These are phyloP conservation scores for Astatotilapia flaviijosephi DNA, from an alignment of 2,113 vertebrate species.

Conservation along the genomic window DNA sequence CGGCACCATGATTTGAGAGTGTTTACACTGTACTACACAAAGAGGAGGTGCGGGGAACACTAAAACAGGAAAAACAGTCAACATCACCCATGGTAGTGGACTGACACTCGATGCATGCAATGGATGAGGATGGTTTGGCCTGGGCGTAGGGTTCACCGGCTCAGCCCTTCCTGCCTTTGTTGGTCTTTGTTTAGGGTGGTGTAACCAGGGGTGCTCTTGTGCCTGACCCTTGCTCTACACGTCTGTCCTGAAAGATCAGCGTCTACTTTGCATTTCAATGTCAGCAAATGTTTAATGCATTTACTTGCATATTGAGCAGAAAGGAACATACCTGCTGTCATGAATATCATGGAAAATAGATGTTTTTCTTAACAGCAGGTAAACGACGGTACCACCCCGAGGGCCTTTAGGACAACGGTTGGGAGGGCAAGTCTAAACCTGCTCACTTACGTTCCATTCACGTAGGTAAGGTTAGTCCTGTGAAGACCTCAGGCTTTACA, in stretches of 20 bases:
- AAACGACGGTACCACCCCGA: slow-evolving; percentile 12
- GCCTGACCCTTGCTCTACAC: slow-evolving; percentile 26
- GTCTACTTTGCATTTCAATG: not conserved
- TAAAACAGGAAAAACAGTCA: slow-evolving; percentile 47
- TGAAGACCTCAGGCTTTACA: not conserved
- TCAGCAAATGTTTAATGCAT: not conserved
- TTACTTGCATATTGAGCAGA: slow-evolving; percentile 36
- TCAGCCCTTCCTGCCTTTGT: slow-evolving; percentile 72
- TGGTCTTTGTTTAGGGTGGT: slow-evolving; percentile 52
- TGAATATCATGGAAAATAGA: slow-evolving; percentile 32
- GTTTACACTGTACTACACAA: slow-evolving; percentile 8
- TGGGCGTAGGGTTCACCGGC: slow-evolving; percentile 23
- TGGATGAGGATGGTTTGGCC: slow-evolving; percentile 6
- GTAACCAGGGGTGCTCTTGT: not conserved
- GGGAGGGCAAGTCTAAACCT: slow-evolving; percentile 44
- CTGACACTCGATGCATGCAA: not conserved
- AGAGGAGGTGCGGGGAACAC: not conserved
- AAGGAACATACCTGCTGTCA: not conserved
- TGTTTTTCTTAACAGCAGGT: slow-evolving; percentile 12
- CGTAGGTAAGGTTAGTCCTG: not conserved
- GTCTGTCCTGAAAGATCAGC: slow-evolving; percentile 23
- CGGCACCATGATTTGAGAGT: not conserved
- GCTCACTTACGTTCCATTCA: slow-evolving; percentile 8
- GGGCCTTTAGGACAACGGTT: slow-evolving; percentile 29
- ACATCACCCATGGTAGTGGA: not conserved